phyloP scores from a whole-genome alignment of 2,113 vertebrate species.

The Aldabrachelys gigantea region DNA sequence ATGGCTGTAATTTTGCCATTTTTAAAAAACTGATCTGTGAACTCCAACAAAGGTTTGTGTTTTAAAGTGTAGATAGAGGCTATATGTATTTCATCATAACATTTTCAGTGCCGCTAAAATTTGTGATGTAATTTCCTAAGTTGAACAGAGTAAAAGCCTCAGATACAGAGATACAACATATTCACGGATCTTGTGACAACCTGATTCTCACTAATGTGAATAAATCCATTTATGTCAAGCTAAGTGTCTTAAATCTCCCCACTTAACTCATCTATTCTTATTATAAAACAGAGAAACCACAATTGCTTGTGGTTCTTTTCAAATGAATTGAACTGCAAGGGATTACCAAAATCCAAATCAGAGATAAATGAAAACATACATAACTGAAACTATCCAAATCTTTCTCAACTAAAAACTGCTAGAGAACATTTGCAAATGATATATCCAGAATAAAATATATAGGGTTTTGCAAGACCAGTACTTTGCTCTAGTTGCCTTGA shows the following conservation, averaged over 20 bases:
- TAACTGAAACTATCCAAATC: not conserved
- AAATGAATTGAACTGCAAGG: not conserved
- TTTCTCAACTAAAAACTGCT: not conserved
- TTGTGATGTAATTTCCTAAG: not conserved
- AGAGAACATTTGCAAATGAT: not conserved
- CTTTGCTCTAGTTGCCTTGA: not conserved
- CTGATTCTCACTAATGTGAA: not conserved
- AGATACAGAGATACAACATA: not conserved
- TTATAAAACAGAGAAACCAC: not conserved
- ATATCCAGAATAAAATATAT: not conserved
- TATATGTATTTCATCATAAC: not conserved
- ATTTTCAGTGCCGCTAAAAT: too few species aligned
- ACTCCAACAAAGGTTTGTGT: not conserved
- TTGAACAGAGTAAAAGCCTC: not conserved
- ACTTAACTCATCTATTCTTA: not conserved
- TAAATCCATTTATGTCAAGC: not conserved
- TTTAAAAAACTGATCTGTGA: not conserved
- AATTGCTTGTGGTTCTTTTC: not conserved
- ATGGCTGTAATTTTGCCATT: not conserved
- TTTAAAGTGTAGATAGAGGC: not conserved
- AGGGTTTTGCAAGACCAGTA: not conserved
- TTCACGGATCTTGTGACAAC: accelerated
- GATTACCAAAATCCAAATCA: not conserved
- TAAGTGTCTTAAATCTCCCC: not conserved
- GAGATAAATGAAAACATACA: not conserved